Percentiles rank a stretch among this genome's conserved stretches.
Conservation (phyloP, 2,797 vertebrate genomes). For the Cyprinodon diabolis region DNA sequence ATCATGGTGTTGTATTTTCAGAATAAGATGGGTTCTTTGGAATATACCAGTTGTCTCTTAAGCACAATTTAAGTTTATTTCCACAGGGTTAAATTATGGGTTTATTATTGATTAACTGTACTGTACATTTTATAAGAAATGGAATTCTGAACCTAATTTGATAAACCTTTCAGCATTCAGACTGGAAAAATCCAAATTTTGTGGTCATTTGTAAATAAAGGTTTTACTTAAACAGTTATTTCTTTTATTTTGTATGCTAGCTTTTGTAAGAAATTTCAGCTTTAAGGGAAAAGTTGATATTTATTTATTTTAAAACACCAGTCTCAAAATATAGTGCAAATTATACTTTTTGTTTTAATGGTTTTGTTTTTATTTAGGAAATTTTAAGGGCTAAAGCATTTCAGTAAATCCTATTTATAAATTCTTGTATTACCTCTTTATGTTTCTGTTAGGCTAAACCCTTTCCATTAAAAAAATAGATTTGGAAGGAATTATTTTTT, state of each 20-base stretch:
- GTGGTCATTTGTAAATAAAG: conserved; percentile 86
- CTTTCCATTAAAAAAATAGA: no score
- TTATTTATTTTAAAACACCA: background rate
- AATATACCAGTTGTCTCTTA: conserved; percentile 79
- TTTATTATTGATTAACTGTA: conserved; percentile 80
- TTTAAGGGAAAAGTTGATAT: background rate
- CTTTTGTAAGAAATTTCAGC: background rate
- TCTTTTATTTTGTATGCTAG: background rate
- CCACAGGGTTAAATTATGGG: conserved; percentile 85
- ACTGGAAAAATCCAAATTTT: conserved; percentile 82
- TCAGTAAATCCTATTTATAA: no score
- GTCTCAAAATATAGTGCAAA: background rate
- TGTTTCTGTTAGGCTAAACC: no score
- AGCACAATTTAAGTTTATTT: conserved; percentile 85
- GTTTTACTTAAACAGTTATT: conserved; percentile 72
- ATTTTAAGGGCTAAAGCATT: no score
- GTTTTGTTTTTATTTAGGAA: background rate
- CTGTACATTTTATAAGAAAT: conserved; percentile 86
- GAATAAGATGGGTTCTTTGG: conserved; percentile 79
- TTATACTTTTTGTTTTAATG: background rate
- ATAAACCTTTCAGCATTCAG: conserved; percentile 82
- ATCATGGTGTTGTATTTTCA: conserved; percentile 85
- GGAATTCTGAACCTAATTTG: conserved; percentile 83
- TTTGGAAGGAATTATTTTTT: no score
- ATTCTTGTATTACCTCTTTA: no score